Evolutionary conservation across 2,888 invertebrate species (phyloP).

Genomic region (Scaptomyza caliginosa): DNA sequence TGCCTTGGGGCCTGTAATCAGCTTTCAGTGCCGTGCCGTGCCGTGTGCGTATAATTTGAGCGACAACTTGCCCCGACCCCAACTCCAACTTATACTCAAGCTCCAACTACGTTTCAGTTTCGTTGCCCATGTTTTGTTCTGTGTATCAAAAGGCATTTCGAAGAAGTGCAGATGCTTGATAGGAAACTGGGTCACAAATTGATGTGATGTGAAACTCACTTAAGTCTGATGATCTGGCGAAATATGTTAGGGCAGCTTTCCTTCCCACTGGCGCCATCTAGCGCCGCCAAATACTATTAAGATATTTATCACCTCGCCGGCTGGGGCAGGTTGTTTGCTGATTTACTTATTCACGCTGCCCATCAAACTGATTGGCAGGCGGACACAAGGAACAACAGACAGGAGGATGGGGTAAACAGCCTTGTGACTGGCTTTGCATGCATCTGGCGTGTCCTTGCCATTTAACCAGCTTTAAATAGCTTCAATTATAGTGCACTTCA

Average conservation of each 20-base stretch:
- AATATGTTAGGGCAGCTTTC: slow-evolving; percentile 26
- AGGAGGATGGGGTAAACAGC: slow-evolving; percentile 22
- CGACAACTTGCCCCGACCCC: slow-evolving; percentile 57
- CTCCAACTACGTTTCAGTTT: slow-evolving; percentile 4
- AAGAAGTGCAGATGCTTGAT: slow-evolving; percentile 42
- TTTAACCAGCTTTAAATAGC: slow-evolving; percentile 69
- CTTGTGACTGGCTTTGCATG: slow-evolving; percentile 30
- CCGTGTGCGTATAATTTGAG: slow-evolving; percentile 73
- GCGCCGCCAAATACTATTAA: slow-evolving; percentile 31
- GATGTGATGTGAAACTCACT: slow-evolving; percentile 51
- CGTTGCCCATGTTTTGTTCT: slow-evolving; percentile 19
- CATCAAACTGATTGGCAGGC: slow-evolving; percentile 46
- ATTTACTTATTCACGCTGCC: slow-evolving; percentile 17
- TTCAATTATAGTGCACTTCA: slow-evolving; percentile 60
- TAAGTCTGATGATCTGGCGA: slow-evolving; percentile 68
- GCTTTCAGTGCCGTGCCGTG: slow-evolving; percentile 55
- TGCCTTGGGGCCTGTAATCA: slow-evolving; percentile 71
- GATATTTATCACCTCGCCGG: slow-evolving; percentile 22
- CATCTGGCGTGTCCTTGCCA: slow-evolving; percentile 59
- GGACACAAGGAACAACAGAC: slow-evolving; percentile 22
- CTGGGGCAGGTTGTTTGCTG: neutral
- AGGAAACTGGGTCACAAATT: slow-evolving; percentile 66
- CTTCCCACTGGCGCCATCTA: slow-evolving; percentile 55
- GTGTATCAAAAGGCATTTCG: slow-evolving; percentile 18
- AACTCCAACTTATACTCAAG: slow-evolving; percentile 13